Conservation (phyloP, 1,140 invertebrate species). For the Anoplophora glabripennis region DNA sequence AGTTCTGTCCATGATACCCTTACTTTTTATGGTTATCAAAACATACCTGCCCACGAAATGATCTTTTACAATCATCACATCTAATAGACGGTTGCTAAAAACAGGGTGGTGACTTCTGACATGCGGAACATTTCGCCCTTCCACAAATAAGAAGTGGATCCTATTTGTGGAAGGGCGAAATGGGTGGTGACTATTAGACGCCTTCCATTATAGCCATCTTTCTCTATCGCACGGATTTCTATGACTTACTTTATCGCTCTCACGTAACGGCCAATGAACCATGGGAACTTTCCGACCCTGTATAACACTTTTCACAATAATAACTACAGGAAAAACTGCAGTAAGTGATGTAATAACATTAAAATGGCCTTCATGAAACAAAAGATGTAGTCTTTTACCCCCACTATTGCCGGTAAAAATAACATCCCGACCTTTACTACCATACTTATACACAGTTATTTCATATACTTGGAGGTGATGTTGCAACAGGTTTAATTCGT, state of each 20-base stretch:
- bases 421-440: no score
- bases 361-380: constrained; percentile 4
- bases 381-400: background rate
- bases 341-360: constrained; percentile 6
- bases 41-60: constrained; percentile 8
- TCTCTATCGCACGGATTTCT: background rate
- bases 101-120: background rate
- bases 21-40: constrained; percentile 11
- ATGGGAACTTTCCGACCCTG: no score
- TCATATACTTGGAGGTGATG: constrained; percentile 9
- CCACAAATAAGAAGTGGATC: no score
- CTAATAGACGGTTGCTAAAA: background rate
- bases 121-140: background rate
- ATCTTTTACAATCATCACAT: constrained; percentile 9
- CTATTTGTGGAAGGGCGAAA: no score
- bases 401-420: background rate
- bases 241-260: background rate
- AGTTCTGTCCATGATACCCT: background rate
- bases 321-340: constrained; percentile 1
- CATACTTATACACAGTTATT: constrained; percentile 15
- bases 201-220: no score
- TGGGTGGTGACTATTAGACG: no score
- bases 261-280: no score
- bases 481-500: constrained; percentile 11
- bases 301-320: constrained; percentile 5